These are phyloP conservation scores for Tinea trinotella DNA, from an alignment of 2,888 invertebrate genomes.

Conservation along the genomic window DNA sequence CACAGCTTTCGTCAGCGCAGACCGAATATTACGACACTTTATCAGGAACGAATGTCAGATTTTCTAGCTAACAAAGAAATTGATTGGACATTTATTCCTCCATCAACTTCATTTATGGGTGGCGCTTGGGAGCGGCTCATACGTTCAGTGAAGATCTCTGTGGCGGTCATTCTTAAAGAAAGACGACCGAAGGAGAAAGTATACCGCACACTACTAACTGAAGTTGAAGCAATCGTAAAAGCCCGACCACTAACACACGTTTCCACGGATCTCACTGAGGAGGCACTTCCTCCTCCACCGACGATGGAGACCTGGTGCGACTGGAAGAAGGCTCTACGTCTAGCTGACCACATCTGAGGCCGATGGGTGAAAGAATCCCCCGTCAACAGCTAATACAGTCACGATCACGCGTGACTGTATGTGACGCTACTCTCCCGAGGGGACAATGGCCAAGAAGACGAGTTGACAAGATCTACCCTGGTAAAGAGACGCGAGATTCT, in stretches of 20 bases:
- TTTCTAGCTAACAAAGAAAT: too few species aligned
- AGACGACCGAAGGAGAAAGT: neutral
- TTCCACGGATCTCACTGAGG: neutral
- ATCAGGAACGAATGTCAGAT: too few species aligned
- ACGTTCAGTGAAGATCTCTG: too few species aligned
- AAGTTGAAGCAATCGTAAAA: neutral
- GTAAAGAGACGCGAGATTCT: too few species aligned
- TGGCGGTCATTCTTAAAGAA: too few species aligned
- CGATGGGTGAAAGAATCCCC: neutral
- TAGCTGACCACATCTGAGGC: neutral
- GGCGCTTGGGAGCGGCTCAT: too few species aligned
- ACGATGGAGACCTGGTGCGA: neutral
- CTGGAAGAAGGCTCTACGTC: neutral
- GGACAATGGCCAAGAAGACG: too few species aligned
- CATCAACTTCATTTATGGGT: too few species aligned
- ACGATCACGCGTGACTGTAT: neutral
- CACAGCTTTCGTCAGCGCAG: too few species aligned
- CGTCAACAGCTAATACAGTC: neutral
- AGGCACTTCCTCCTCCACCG: neutral
- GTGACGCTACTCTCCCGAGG: neutral
- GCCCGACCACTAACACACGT: neutral
- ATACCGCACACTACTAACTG: neutral
- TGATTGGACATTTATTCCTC: too few species aligned
- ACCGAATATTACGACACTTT: too few species aligned
- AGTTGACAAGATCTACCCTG: too few species aligned